Conservation (phyloP, 2,888 invertebrate species). For the Tenthredo notha region DNA sequence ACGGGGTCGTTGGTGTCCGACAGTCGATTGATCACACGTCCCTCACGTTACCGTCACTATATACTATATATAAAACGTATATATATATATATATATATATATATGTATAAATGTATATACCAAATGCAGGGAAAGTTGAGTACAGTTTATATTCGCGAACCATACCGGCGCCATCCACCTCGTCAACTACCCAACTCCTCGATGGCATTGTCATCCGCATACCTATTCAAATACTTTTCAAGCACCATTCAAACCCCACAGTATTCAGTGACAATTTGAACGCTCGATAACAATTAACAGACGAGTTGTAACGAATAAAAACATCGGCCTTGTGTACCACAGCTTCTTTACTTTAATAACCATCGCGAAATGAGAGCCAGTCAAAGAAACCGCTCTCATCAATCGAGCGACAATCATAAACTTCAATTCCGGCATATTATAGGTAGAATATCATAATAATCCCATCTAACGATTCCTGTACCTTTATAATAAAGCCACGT, state of each 20-base stretch:
- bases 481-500: background rate
- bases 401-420: background rate
- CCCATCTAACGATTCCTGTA: background rate
- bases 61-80: background rate
- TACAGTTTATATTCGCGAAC: constrained; percentile 1
- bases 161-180: constrained; percentile 26
- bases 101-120: background rate
- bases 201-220: constrained; percentile 28
- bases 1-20: constrained; percentile 24
- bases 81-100: background rate
- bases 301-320: constrained; percentile 36
- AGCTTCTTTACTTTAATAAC: background rate
- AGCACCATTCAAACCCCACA: constrained; percentile 38
- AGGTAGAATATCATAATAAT: background rate
- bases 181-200: constrained; percentile 32
- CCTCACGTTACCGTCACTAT: background rate
- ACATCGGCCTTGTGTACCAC: background rate
- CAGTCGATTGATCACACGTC: constrained; percentile 38
- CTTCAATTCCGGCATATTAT: background rate
- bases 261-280: constrained; percentile 21
- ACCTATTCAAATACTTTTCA: constrained; percentile 33
- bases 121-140: constrained; percentile 22
- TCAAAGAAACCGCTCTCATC: background rate
- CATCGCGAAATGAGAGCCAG: background rate
- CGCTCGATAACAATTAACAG: constrained; percentile 50